A percentile compares a stretch with the other conserved stretches of the same genome.
Conservation (phyloP, 2,888 invertebrate species). For the Rhingia rostrata region DNA sequence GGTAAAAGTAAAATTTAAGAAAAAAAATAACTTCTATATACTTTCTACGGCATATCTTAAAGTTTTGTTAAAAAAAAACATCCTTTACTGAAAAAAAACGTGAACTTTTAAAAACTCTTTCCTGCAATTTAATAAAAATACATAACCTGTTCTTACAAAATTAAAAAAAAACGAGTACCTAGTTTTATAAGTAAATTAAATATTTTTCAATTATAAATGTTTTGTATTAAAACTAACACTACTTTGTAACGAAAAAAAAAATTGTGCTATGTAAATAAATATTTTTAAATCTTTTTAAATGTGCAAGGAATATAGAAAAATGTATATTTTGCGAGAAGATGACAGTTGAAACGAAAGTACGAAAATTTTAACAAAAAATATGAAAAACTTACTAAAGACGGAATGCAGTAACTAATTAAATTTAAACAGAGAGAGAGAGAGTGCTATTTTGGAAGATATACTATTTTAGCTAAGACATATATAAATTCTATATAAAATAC, state of each 20-base stretch:
- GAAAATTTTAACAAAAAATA: constrained; percentile 61
- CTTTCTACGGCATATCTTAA: constrained; percentile 62
- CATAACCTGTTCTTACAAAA: constrained; percentile 1
- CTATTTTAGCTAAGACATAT: constrained; percentile 38
- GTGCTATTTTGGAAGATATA: constrained; percentile 65
- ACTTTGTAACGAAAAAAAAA: constrained; percentile 43
- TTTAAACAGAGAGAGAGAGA: constrained; percentile 58
- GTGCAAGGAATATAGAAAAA: constrained; percentile 5
- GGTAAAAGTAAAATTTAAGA: constrained; percentile 21
- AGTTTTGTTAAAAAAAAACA: constrained; percentile 32
- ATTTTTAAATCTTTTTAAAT: constrained; percentile 26
- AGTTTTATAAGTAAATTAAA: constrained; percentile 16
- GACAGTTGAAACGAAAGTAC: constrained; percentile 30
- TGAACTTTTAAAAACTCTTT: constrained; percentile 3
- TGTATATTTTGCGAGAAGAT: constrained; percentile 3
- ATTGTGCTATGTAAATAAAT: constrained; percentile 48
- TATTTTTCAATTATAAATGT: constrained; percentile 40
- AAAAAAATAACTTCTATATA: constrained; percentile 31
- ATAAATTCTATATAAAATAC: constrained; percentile 14
- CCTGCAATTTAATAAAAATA: constrained; percentile 1
- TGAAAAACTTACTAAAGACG: constrained; percentile 17
- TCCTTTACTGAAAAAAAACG: constrained; percentile 1
- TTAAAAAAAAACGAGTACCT: not conserved
- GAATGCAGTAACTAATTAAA: constrained; percentile 9
- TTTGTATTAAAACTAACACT: constrained; percentile 30